phyloP scores from a whole-genome alignment of 1,140 invertebrate genomes.

The Coptotermes formosanus region DNA sequence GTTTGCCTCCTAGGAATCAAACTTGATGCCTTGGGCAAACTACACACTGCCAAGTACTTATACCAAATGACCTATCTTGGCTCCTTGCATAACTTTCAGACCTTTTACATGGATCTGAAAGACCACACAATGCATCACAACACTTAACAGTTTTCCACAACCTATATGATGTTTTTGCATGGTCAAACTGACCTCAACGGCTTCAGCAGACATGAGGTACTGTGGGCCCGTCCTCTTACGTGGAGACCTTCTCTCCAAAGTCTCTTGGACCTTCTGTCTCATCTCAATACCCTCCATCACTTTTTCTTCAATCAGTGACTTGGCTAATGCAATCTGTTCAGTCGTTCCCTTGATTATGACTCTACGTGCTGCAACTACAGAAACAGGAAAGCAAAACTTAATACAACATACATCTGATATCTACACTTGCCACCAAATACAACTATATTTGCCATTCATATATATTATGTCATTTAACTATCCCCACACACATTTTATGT shows the following conservation, averaged over 20 bases:
- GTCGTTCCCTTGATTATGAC: constrained; percentile 58
- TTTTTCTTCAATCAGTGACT: constrained; percentile 59
- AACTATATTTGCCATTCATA: no score
- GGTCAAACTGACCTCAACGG: background rate
- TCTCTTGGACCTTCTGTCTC: constrained; percentile 49
- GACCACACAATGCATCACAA: no score
- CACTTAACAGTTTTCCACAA: no score
- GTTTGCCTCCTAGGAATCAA: no score
- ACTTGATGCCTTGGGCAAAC: no score
- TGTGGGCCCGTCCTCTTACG: constrained; percentile 40
- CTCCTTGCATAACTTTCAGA: no score
- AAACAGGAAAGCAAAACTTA: constrained; percentile 43
- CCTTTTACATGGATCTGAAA: no score
- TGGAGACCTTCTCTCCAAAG: constrained; percentile 52
- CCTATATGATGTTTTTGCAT: no score
- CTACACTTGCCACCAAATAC: background rate
- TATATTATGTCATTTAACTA: no score
- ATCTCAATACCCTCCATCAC: constrained; percentile 55
- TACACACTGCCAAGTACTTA: no score
- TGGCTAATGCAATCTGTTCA: constrained; percentile 60
- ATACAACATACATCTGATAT: background rate
- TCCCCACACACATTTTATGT: no score
- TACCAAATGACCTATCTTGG: no score
- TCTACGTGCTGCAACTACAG: constrained; percentile 43
- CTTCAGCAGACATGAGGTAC: constrained; percentile 33